A percentile compares a stretch with the other conserved stretches of the same genome.
Evolutionary conservation across 35 echinoderm and acorn worm genomes (phyloP).

Genomic region (Apostichopus japonicus): DNA sequence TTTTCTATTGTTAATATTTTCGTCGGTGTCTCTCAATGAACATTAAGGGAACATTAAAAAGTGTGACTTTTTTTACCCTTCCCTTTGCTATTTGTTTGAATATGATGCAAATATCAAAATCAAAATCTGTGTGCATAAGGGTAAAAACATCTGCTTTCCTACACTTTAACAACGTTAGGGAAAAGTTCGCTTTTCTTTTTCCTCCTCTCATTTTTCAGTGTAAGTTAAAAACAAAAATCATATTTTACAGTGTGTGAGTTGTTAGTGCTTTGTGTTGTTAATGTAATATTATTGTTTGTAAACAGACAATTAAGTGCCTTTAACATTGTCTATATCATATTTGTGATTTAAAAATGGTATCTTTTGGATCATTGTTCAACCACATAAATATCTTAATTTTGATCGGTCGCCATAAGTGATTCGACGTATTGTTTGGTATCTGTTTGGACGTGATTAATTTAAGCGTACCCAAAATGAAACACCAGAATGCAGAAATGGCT

Average conservation of each 20-base stretch:
- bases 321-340: not conserved
- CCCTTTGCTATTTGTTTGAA: not conserved
- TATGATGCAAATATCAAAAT: not conserved
- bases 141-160: not conserved
- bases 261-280: not conserved
- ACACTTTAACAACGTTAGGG: not conserved
- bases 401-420: not conserved
- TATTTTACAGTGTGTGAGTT: constrained; percentile 35
- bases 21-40: too few species aligned
- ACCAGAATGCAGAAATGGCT: not conserved
- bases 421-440: not conserved
- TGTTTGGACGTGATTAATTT: not conserved
- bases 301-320: constrained; percentile 32
- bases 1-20: too few species aligned
- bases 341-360: not conserved
- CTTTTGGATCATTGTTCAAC: too few species aligned
- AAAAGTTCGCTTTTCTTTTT: not conserved
- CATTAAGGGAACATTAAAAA: too few species aligned
- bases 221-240: not conserved
- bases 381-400: too few species aligned
- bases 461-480: not conserved
- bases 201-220: not conserved
- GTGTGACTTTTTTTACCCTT: too few species aligned
- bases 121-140: not conserved
- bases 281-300: not conserved